phyloP scores from a whole-genome alignment of 2,888 invertebrate species.

The Strigamia maritima region DNA sequence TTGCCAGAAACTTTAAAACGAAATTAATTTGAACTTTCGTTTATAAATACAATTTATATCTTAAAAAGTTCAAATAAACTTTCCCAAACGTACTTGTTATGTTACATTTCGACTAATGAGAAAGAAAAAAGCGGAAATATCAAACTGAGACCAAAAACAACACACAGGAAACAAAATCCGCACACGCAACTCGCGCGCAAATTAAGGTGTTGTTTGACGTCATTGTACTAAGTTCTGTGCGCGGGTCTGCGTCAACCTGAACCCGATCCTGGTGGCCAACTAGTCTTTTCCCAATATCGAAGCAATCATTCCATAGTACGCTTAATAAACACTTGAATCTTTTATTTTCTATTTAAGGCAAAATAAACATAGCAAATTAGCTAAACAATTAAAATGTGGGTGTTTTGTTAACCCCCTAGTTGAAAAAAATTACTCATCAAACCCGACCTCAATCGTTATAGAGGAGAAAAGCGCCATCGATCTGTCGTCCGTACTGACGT shows the following conservation, averaged over 20 bases:
- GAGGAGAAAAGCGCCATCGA: conserved; percentile 34
- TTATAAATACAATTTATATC: too few species aligned
- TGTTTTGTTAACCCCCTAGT: not conserved
- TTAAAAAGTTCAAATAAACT: not conserved
- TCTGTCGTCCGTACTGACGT: conserved; percentile 26
- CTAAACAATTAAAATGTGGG: not conserved
- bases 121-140: not conserved
- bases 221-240: not conserved
- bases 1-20: too few species aligned
- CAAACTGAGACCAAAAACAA: not conserved
- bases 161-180: conserved; percentile 23
- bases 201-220: conserved; percentile 26
- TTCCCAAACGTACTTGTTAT: not conserved
- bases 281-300: not conserved
- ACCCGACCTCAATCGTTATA: conserved; percentile 21
- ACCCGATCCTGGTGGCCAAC: conserved; percentile 19
- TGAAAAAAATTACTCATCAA: conserved; percentile 15
- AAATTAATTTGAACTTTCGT: too few species aligned
- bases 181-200: conserved; percentile 34
- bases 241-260: not conserved
- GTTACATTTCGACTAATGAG: not conserved
- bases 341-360: not conserved
- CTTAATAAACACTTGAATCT: not conserved
- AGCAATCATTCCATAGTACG: not conserved
- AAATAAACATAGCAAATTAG: not conserved